phyloP scores from a whole-genome alignment of 1,140 invertebrate species.

The Colletes gigas region DNA sequence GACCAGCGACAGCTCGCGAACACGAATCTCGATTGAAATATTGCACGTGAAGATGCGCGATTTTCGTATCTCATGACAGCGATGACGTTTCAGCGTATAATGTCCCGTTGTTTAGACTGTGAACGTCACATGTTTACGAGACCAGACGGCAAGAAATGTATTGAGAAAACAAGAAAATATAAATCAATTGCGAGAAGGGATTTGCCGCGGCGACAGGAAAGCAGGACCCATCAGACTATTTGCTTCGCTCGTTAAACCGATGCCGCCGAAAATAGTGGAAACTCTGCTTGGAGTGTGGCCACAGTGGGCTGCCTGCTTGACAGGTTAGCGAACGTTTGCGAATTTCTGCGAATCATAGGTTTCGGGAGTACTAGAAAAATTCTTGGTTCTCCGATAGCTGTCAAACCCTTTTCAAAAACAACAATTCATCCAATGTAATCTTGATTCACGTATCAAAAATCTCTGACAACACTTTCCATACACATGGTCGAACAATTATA shows the following conservation, averaged over 20 bases:
- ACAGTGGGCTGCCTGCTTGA: constrained; percentile 1
- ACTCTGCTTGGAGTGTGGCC: not conserved
- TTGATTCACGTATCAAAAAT: too few species aligned
- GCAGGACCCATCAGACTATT: not conserved
- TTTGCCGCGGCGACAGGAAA: not conserved
- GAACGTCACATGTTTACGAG: constrained; percentile 5
- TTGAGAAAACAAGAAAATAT: constrained; percentile 11
- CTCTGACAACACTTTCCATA: too few species aligned
- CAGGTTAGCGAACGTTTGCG: not conserved
- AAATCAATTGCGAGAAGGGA: constrained; percentile 12
- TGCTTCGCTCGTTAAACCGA: not conserved
- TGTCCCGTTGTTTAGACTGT: not conserved
- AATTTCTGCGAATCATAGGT: not conserved
- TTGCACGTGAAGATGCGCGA: not conserved
- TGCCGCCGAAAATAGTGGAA: not conserved
- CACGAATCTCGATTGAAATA: constrained; percentile 13
- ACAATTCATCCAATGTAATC: too few species aligned
- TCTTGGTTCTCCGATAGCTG: too few species aligned
- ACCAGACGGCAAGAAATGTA: not conserved
- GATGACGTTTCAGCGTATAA: too few species aligned
- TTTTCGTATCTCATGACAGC: constrained; percentile 12
- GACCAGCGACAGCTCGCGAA: too few species aligned
- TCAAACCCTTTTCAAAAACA: too few species aligned
- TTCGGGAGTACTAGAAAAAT: not conserved
- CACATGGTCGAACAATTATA: too few species aligned